Conservation (phyloP, 2,797 vertebrate species). For the Hybognathus amarus region DNA sequence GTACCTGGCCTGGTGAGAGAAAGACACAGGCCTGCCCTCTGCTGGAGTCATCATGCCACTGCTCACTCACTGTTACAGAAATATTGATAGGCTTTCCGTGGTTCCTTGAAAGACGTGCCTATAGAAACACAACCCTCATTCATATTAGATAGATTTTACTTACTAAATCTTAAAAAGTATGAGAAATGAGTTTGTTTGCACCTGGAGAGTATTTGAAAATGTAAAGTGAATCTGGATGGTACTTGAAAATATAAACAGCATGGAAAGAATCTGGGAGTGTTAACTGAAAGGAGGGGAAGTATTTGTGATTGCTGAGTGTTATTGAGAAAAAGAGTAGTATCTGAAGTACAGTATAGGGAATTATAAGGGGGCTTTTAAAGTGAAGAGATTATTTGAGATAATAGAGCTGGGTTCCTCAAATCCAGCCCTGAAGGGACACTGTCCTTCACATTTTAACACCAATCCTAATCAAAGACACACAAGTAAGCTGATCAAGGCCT, state of each 20-base stretch:
- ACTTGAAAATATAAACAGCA: not conserved
- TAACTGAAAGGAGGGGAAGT: not conserved
- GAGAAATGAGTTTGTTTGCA: not conserved
- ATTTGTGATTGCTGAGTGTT: not conserved
- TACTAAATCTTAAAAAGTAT: not conserved
- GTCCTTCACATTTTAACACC: not conserved
- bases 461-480: not conserved
- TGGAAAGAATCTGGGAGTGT: not conserved
- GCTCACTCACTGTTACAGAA: constrained; percentile 74
- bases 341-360: too few relatives aligned
- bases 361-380: not conserved
- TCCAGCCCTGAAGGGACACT: not conserved
- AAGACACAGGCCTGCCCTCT: constrained; percentile 78
- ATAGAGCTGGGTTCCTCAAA: not conserved
- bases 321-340: not conserved
- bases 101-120: constrained; percentile 80
- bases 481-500: not conserved
- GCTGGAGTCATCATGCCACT: constrained; percentile 67
- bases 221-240: not conserved
- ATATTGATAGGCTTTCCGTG: constrained; percentile 73
- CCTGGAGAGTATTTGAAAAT: not conserved
- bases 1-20: constrained; percentile 80
- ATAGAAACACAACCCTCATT: constrained; percentile 18
- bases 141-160: not conserved
- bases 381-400: not conserved